Evolutionary conservation across 2,888 invertebrate genomes (phyloP).

Genomic region (Perithous albicinctus): DNA sequence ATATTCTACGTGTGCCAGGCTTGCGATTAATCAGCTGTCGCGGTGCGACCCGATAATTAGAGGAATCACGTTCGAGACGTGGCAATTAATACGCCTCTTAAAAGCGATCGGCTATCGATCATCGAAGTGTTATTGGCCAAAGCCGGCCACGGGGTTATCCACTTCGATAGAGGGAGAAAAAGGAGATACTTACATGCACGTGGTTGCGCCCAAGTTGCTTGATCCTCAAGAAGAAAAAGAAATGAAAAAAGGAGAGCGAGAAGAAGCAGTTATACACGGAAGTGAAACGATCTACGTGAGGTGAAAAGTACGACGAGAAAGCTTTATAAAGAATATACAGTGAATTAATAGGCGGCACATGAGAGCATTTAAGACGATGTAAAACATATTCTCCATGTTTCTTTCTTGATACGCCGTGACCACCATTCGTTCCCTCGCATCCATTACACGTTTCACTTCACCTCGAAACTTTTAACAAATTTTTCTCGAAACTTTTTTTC

Average conservation of each 20-base stretch:
- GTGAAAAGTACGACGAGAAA: slow-evolving; percentile 18
- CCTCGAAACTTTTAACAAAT: neutral
- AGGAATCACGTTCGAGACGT: slow-evolving; percentile 75
- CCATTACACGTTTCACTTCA: neutral
- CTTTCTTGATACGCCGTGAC: neutral
- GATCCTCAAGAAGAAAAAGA: slow-evolving; percentile 13
- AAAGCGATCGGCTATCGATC: slow-evolving; percentile 77
- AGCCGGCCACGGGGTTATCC: slow-evolving; percentile 47
- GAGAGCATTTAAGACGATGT: slow-evolving; percentile 17
- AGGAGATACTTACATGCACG: neutral
- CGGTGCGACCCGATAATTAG: slow-evolving; percentile 76
- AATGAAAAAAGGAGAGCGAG: neutral
- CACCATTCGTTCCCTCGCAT: neutral
- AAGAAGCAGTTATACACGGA: slow-evolving; percentile 47
- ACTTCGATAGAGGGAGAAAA: slow-evolving; percentile 49
- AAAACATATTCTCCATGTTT: neutral
- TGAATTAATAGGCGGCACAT: slow-evolving; percentile 27
- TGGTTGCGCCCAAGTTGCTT: slow-evolving; percentile 3
- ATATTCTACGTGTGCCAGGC: slow-evolving; percentile 46
- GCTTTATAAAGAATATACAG: slow-evolving; percentile 17
- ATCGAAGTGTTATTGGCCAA: slow-evolving; percentile 73
- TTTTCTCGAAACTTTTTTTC: too few relatives aligned
- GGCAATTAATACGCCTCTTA: slow-evolving; percentile 78
- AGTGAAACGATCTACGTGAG: slow-evolving; percentile 48
- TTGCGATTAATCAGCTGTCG: slow-evolving; percentile 74